Evolutionary conservation across 2,797 vertebrate genomes (phyloP).

Genomic region (Gymnopithys bicolor): DNA sequence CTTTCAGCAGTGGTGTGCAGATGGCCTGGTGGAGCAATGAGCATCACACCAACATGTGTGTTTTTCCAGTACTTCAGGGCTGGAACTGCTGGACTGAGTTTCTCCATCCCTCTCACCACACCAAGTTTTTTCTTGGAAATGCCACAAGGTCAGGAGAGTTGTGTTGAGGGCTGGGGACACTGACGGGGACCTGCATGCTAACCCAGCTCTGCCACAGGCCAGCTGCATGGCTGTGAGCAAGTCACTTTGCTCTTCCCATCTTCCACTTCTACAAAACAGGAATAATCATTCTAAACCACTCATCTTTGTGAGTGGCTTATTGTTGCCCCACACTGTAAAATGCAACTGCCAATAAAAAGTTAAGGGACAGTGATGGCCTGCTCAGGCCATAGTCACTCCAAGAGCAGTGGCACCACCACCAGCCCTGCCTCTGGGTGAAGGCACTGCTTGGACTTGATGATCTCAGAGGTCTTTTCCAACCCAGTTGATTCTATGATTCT

Average conservation of each 20-base stretch:
- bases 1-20: background rate
- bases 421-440: background rate
- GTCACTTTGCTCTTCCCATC: background rate
- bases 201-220: background rate
- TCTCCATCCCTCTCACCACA: fast-evolving
- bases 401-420: background rate
- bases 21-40: background rate
- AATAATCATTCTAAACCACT: background rate
- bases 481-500: too few species aligned
- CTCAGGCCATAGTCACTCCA: background rate
- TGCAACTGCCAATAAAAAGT: background rate
- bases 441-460: too few species aligned
- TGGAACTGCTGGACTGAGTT: background rate
- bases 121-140: background rate
- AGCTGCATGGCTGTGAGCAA: background rate
- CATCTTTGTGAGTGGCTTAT: background rate
- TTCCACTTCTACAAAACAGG: background rate
- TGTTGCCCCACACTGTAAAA: background rate
- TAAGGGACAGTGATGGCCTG: background rate
- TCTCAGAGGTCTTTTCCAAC: too few species aligned
- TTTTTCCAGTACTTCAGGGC: background rate
- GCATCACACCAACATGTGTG: background rate
- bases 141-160: background rate
- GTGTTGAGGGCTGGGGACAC: background rate
- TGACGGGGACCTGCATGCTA: fast-evolving